These are phyloP conservation scores for Pachyrhynchus sulphureomaculatus DNA, from an alignment of 1,140 invertebrate species.

Conservation along the genomic window DNA sequence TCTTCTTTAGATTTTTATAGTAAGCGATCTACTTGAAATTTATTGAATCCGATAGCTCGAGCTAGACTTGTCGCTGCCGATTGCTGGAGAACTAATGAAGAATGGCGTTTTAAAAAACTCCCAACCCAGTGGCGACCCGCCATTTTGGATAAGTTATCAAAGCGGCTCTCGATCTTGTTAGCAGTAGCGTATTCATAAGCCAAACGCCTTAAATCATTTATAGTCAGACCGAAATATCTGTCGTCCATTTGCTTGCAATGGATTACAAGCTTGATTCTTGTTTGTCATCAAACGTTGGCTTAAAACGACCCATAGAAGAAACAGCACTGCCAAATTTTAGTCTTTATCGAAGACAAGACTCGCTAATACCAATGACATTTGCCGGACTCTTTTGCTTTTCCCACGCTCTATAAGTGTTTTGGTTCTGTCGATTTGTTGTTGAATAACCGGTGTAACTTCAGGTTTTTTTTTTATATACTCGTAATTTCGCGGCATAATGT, in stretches of 20 bases:
- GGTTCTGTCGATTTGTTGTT: too few relatives aligned
- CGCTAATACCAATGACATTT: neutral
- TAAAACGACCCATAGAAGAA: neutral
- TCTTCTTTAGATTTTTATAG: neutral
- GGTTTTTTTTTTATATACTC: too few relatives aligned
- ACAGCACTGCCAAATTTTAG: neutral
- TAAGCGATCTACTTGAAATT: neutral
- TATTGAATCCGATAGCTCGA: too few relatives aligned
- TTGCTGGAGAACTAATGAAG: neutral
- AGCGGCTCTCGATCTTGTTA: slow-evolving; percentile 13
- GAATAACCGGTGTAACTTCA: too few relatives aligned
- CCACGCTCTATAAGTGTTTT: neutral
- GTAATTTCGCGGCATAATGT: too few relatives aligned
- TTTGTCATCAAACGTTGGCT: neutral
- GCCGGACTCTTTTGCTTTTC: neutral
- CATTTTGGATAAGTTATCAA: slow-evolving; percentile 17
- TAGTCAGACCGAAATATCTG: slow-evolving; percentile 36
- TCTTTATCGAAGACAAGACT: neutral
- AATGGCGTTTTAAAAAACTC: neutral
- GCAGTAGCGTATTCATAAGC: slow-evolving; percentile 41
- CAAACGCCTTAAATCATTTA: slow-evolving; percentile 29
- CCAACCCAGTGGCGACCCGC: slow-evolving; percentile 26
- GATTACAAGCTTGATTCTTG: slow-evolving; percentile 33
- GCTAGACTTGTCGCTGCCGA: neutral
- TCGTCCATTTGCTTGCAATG: slow-evolving; percentile 37